phyloP scores from a whole-genome alignment of 2,888 invertebrate species.

The Leptinotarsa peninsularis region DNA sequence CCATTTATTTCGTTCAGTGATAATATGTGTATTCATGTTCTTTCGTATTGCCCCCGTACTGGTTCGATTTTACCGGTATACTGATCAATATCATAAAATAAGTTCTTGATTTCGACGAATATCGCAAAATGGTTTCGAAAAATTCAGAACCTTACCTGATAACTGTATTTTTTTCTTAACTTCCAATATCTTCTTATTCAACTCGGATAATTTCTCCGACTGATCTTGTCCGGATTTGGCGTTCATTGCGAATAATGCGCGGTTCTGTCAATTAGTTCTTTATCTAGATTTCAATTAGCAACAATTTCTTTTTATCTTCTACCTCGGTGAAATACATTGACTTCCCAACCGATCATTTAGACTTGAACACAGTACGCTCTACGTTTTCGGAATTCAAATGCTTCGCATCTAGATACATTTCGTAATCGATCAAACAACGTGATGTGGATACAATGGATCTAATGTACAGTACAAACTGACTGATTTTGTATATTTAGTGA shows the following conservation, averaged over 20 bases:
- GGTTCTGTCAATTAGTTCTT: slow-evolving; percentile 48
- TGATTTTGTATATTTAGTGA: background rate
- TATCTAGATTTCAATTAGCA: slow-evolving; percentile 54
- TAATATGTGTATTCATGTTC: too few relatives aligned
- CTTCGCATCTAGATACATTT: slow-evolving; percentile 11
- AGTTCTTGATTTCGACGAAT: background rate
- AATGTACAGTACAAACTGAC: slow-evolving; percentile 6
- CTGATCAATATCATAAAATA: background rate
- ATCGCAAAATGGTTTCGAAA: background rate
- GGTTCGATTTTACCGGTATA: too few relatives aligned
- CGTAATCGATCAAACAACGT: slow-evolving; percentile 28
- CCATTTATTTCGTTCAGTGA: too few relatives aligned
- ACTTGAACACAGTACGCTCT: slow-evolving; percentile 15
- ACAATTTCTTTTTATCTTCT: slow-evolving; percentile 41
- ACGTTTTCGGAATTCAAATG: slow-evolving; percentile 17
- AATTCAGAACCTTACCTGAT: slow-evolving; percentile 71
- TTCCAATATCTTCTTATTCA: slow-evolving; percentile 84
- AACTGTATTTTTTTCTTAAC: slow-evolving; percentile 88
- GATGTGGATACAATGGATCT: slow-evolving; percentile 8
- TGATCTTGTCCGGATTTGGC: slow-evolving; percentile 66
- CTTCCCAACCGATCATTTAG: slow-evolving; percentile 15
- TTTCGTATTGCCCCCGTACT: too few relatives aligned
- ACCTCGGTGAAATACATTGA: slow-evolving; percentile 24
- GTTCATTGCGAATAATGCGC: slow-evolving; percentile 48
- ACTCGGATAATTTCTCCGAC: slow-evolving; percentile 70